Base-by-base conservation (phyloP, 2,113 vertebrate species). In the Gorsachius goisagi region DNA sequence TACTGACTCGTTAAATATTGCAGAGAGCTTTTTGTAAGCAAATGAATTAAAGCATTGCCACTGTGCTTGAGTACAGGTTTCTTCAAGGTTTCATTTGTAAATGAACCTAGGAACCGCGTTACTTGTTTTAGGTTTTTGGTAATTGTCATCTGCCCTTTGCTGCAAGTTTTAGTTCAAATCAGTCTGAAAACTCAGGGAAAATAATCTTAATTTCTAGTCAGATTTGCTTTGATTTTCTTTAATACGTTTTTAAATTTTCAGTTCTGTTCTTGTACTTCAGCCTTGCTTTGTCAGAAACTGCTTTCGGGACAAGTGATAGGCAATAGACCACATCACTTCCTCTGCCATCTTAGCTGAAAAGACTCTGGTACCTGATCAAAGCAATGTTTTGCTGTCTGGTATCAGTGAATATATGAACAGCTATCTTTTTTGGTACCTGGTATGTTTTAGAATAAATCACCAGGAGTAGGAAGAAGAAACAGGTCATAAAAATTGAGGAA, bases 1-100 rank as follows among this genome's bases (percentile, higher is more conserved):
- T 93, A 90, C 68, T 86, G 68, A 84, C 53, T 88, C 63, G 53
- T 53, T 93, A 84, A 89, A 97, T 93, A 90, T 85, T 90, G n/a
- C 74, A 92, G 28, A 55, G 23, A 63, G 45, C 9, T 58, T 94
- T 96, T 69, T 47, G 52, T 55, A 85, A 91, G 81, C 47, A 85
- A 88, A 45, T 49, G 49, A 82, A 91, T 76, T 68, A 85, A 85
- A 82, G 9, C 26, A 18, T 82, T 89, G 27, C 12, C 15, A 35
- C 23, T 16, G 17, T 74, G 13, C 22, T 67, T 63, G 6, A 21
- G 26, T 10, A 21, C 12, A 50, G 5, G 9, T 85, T 81, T 93
- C 28, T 74, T 62, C 41, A 77, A 59, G 22, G 9, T 73, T 88
- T 89, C 17, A 9, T 75, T 72, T 85, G 45, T 21, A 93, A 93